phyloP scores from a whole-genome alignment of 2,888 invertebrate genomes.

The Scaptomyza parva region DNA sequence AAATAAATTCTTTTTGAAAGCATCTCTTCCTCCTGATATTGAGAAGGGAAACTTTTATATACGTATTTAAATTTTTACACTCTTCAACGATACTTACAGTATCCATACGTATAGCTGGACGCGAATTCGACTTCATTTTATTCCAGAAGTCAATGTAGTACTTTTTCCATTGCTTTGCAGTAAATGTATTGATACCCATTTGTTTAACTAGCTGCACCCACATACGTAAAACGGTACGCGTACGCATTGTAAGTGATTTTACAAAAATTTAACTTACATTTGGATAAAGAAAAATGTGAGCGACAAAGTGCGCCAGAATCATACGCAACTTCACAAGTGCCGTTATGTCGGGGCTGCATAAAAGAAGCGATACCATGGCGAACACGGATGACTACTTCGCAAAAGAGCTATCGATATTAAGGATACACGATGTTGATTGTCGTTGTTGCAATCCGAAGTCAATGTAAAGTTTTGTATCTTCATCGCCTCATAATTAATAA shows the following conservation, averaged over 20 bases:
- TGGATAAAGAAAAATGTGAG: not conserved
- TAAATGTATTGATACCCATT: constrained; percentile 19
- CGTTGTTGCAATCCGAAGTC: not conserved
- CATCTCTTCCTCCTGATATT: constrained; percentile 1
- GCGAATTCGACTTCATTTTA: constrained; percentile 7
- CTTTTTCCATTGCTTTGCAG: constrained; percentile 27
- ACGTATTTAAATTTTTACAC: not conserved
- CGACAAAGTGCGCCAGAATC: not conserved
- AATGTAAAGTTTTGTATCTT: not conserved
- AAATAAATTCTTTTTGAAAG: not conserved
- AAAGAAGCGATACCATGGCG: not conserved
- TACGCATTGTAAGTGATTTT: constrained; percentile 14
- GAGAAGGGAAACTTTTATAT: not conserved
- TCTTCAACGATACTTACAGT: constrained; percentile 8
- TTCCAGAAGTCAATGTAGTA: constrained; percentile 21
- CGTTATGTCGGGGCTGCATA: constrained; percentile 27
- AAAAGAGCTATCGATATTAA: constrained; percentile 9
- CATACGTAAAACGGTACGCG: constrained; percentile 30
- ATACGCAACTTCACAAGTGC: constrained; percentile 14
- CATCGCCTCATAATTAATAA: not conserved
- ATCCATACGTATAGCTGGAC: constrained; percentile 17
- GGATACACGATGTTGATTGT: not conserved
- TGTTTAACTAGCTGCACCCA: constrained; percentile 34
- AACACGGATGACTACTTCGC: not conserved
- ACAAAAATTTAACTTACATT: not conserved